Conservation (phyloP, 2,888 invertebrate genomes). For the Acanthosepion pharaonis region DNA sequence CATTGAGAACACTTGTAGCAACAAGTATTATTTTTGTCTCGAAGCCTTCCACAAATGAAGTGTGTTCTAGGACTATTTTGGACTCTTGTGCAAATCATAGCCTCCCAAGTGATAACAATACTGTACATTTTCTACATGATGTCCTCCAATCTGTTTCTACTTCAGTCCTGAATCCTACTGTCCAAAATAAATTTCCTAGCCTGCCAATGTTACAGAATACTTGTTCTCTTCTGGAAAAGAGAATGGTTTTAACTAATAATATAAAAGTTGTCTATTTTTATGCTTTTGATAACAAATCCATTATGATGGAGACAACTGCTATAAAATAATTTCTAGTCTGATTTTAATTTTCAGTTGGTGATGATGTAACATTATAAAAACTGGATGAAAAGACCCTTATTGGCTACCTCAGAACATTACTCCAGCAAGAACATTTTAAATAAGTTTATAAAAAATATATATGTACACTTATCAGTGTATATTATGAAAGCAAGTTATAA, state of each 20-base stretch:
- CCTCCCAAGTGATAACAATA: not conserved
- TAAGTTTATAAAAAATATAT: not conserved
- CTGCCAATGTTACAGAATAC: not conserved
- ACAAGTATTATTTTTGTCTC: not conserved
- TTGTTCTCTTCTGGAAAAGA: not conserved
- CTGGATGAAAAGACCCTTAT: not conserved
- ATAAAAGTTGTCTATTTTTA: not conserved
- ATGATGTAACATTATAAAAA: not conserved
- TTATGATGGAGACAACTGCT: not conserved
- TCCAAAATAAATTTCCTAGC: not conserved
- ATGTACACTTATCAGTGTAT: not conserved
- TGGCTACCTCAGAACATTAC: constrained; percentile 9
- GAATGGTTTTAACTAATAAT: not conserved
- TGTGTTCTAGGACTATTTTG: not conserved
- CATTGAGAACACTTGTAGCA: constrained; percentile 6
- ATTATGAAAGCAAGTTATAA: not conserved
- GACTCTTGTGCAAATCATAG: not conserved
- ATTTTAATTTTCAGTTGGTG: not conserved
- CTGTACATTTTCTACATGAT: not conserved
- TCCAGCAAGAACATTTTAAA: not conserved
- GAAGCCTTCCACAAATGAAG: not conserved
- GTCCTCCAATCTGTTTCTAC: not conserved
- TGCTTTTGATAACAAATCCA: not conserved
- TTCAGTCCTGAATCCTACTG: not conserved
- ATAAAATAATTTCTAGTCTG: not conserved